phyloP scores from a whole-genome alignment of 2,888 invertebrate genomes.

The Ametastegia equiseti region DNA sequence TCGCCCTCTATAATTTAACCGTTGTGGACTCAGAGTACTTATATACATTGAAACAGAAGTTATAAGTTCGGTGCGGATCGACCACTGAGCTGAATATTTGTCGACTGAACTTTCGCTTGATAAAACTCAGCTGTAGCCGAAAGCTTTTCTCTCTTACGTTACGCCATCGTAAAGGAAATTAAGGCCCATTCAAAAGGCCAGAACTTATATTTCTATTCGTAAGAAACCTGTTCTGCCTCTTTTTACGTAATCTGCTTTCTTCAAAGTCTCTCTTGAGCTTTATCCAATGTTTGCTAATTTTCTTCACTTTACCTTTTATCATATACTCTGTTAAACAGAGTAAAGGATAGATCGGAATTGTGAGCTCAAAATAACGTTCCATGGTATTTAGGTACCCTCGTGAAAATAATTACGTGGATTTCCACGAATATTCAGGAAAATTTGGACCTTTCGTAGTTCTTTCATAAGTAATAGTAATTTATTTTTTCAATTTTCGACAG shows the following conservation, averaged over 20 bases:
- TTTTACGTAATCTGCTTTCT: background rate
- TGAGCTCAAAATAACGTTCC: too few species aligned
- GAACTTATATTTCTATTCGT: background rate
- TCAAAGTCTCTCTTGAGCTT: background rate
- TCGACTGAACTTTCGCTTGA: constrained; percentile 4
- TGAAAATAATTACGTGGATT: too few species aligned
- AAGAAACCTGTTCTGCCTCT: background rate
- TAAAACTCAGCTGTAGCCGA: background rate
- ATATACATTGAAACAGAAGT: background rate
- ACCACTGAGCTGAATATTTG: background rate
- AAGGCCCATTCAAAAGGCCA: background rate
- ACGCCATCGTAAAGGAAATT: background rate
- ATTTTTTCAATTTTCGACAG: too few species aligned
- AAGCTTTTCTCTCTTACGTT: background rate
- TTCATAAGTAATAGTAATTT: too few species aligned
- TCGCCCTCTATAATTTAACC: background rate
- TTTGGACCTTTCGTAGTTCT: too few species aligned
- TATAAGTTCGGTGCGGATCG: background rate
- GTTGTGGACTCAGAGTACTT: background rate
- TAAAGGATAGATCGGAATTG: too few species aligned
- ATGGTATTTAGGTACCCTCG: too few species aligned
- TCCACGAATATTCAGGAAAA: too few species aligned
- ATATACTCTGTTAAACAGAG: too few species aligned
- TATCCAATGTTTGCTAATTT: background rate
- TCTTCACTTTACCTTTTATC: too few species aligned